Percentiles rank a stretch among this genome's conserved stretches.
phyloP scores from a whole-genome alignment of 2,888 invertebrate genomes.

The Xestoiulus laeticollis region DNA sequence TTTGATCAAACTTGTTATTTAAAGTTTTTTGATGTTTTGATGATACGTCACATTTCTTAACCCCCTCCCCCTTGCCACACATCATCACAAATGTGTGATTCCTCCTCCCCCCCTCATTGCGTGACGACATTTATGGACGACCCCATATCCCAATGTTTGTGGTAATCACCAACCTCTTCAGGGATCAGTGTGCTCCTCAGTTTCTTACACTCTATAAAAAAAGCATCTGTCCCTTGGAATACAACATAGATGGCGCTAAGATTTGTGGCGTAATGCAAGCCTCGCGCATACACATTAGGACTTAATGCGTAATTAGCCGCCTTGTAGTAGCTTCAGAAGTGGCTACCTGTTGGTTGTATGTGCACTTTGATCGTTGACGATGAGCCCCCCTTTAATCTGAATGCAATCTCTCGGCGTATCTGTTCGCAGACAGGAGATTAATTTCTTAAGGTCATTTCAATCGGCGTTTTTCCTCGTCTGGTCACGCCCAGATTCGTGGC shows the following conservation, averaged over 20 bases:
- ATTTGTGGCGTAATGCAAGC: not conserved
- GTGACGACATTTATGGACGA: too few species aligned
- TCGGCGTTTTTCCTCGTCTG: slow-evolving; percentile 36
- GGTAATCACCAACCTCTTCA: too few species aligned
- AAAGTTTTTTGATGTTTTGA: too few species aligned
- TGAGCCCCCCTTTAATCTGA: slow-evolving; percentile 15
- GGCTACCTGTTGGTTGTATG: not conserved
- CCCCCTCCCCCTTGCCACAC: too few species aligned
- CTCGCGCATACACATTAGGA: not conserved
- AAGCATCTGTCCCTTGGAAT: not conserved
- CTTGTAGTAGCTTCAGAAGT: not conserved
- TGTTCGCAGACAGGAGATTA: slow-evolving; percentile 37
- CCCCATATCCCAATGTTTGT: too few species aligned
- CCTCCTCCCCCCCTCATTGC: too few species aligned
- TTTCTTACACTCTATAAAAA: too few species aligned
- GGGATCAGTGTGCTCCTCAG: too few species aligned
- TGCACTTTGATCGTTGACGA: slow-evolving; percentile 26
- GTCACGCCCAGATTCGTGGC: slow-evolving; percentile 15
- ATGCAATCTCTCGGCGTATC: slow-evolving; percentile 14
- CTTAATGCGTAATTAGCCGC: not conserved
- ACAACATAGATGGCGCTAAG: not conserved
- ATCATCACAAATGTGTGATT: too few species aligned
- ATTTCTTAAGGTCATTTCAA: slow-evolving; percentile 37
- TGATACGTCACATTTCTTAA: too few species aligned
- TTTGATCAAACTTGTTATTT: too few species aligned